Percentiles rank a stretch among this genome's conserved stretches.
phyloP scores from a whole-genome alignment of 2,888 invertebrate species.

The Trichogramma dendrolimi region DNA sequence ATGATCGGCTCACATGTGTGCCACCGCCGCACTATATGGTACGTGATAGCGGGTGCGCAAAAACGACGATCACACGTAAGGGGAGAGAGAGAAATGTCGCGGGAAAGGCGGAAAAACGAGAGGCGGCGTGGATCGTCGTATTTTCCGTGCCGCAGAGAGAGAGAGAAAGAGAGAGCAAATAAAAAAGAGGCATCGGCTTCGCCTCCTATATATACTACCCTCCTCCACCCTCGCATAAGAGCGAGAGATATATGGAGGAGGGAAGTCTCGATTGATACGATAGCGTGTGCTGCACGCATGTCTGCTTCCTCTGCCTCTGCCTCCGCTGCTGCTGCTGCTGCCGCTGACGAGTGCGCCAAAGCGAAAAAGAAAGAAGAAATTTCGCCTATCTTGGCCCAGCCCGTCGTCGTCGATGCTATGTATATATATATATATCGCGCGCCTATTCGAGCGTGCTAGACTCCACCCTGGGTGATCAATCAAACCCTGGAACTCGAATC shows the following conservation, averaged over 20 bases:
- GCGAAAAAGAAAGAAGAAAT: no score
- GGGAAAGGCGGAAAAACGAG: neutral
- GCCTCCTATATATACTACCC: slow-evolving; percentile 7
- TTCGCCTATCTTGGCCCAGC: no score
- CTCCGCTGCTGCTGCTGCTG: no score
- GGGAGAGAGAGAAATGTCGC: neutral
- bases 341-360: no score
- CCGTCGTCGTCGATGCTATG: no score
- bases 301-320: no score
- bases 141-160: neutral
- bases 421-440: no score
- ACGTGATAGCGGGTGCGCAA: slow-evolving; percentile 16
- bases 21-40: slow-evolving; percentile 18
- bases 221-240: neutral
- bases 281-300: no score
- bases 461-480: slow-evolving; percentile 46
- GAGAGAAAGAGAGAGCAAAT: neutral
- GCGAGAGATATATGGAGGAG: no score
- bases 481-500: slow-evolving; percentile 29
- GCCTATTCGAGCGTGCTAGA: slow-evolving; percentile 28
- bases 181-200: neutral
- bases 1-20: slow-evolving; percentile 25
- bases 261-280: no score
- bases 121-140: neutral
- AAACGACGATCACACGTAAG: neutral